Conservation (phyloP, 2,888 invertebrate species). For the Melanostoma mellinum region DNA sequence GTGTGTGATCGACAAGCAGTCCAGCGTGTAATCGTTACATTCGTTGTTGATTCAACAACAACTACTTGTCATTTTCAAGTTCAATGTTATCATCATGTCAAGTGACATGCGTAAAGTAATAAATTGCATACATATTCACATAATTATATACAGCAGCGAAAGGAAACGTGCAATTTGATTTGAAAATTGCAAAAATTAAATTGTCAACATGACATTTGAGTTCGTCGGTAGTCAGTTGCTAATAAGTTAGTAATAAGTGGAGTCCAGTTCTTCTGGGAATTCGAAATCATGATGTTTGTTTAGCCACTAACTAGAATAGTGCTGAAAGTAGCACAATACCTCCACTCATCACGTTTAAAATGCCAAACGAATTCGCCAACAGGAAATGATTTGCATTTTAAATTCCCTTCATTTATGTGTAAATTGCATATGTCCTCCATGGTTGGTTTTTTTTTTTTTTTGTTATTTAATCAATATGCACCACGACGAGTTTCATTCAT, state of each 20-base stretch:
- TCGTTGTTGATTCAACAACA: neutral
- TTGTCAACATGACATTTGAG: slow-evolving; percentile 21
- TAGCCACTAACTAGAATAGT: neutral
- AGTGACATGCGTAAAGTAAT: slow-evolving; percentile 12
- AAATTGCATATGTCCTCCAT: neutral
- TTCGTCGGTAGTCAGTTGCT: neutral
- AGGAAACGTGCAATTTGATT: slow-evolving; percentile 21
- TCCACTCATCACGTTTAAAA: neutral
- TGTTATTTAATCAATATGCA: slow-evolving; percentile 41
- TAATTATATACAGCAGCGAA: slow-evolving; percentile 19
- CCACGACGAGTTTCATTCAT: neutral
- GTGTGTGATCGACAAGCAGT: slow-evolving; percentile 1
- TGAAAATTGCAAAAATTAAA: slow-evolving; percentile 10
- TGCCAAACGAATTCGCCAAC: slow-evolving; percentile 13
- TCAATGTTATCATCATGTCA: slow-evolving; percentile 25
- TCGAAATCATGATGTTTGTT: neutral
- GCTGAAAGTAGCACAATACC: too few relatives aligned
- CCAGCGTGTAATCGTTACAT: neutral
- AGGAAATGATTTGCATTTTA: slow-evolving; percentile 63
- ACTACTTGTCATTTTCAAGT: slow-evolving; percentile 22
- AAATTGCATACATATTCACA: neutral
- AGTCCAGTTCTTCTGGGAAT: neutral
- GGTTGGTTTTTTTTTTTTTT: neutral
- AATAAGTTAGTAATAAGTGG: neutral
- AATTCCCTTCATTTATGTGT: slow-evolving; percentile 19